phyloP scores from a whole-genome alignment of 2,113 vertebrate species.

The Bubo bubo region DNA sequence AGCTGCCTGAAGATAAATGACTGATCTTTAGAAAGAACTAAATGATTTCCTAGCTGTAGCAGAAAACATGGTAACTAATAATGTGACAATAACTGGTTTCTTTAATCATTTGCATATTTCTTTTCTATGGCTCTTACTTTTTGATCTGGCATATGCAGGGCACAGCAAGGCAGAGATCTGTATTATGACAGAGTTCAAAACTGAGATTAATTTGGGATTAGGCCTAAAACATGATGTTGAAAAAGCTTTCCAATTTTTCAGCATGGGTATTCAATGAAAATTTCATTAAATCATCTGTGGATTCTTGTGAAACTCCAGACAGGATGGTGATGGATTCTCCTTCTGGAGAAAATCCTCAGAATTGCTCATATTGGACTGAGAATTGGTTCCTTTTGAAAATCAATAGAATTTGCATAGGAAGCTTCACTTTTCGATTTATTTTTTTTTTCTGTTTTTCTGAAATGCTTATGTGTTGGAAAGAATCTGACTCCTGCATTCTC shows the following conservation, averaged over 20 bases:
- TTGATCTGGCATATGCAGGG: background rate
- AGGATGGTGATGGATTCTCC: background rate
- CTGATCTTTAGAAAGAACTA: background rate
- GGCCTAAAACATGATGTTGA: background rate
- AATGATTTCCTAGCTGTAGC: background rate
- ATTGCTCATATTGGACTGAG: background rate
- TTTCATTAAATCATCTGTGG: background rate
- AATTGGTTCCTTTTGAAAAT: background rate
- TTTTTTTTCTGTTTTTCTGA: background rate
- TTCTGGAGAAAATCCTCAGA: background rate
- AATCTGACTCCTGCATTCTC: background rate
- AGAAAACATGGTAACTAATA: background rate
- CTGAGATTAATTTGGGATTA: background rate
- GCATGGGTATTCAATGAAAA: background rate
- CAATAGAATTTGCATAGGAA: background rate
- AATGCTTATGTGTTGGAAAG: background rate
- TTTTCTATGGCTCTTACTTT: background rate
- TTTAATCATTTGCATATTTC: background rate
- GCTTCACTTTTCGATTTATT: background rate
- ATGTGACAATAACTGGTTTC: background rate
- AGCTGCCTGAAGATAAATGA: background rate
- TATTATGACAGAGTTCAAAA: background rate
- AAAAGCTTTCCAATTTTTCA: background rate
- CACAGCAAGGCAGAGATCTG: background rate
- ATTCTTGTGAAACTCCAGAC: background rate